These are phyloP conservation scores for Styela plicata DNA, from an alignment of 23 tunicate species.

Conservation along the genomic window DNA sequence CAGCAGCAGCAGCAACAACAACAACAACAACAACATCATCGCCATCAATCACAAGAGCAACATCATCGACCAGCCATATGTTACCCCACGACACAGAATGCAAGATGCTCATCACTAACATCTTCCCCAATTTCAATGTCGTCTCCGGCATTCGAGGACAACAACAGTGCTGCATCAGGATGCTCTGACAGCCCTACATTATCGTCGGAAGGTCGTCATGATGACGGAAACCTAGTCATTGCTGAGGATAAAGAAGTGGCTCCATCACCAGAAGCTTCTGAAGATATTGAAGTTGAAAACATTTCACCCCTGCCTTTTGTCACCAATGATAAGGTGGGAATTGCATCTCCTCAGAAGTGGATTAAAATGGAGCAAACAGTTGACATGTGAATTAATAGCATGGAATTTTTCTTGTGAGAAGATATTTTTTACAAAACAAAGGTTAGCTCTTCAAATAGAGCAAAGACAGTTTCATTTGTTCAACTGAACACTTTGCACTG, in stretches of 20 bases:
- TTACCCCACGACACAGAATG: neutral
- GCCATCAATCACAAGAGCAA: neutral
- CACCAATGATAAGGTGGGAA: neutral
- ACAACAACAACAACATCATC: neutral
- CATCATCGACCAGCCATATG: neutral
- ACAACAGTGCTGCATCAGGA: constrained; percentile 17
- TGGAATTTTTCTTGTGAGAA: too few relatives aligned
- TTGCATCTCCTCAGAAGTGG: constrained; percentile 29
- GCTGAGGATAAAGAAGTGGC: constrained; percentile 12
- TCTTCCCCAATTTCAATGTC: constrained; percentile 33
- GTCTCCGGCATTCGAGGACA: constrained; percentile 28
- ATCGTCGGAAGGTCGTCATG: neutral
- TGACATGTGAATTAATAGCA: constrained; percentile 22
- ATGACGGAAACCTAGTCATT: neutral
- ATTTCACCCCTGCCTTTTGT: constrained; percentile 31
- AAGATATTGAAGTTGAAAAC: constrained; percentile 8
- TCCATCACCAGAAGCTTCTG: constrained; percentile 2
- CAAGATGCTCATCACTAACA: constrained; percentile 24
- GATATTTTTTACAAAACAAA: too few relatives aligned
- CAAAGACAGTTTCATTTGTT: too few relatives aligned
- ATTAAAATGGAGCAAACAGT: constrained; percentile 26
- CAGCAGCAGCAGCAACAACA: constrained; percentile 7
- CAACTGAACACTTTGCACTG: too few relatives aligned
- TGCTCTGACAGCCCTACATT: constrained; percentile 17
- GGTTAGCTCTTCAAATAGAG: too few relatives aligned